phyloP scores from a whole-genome alignment of 2,797 vertebrate genomes.

The Lagocephalus sceleratus region DNA sequence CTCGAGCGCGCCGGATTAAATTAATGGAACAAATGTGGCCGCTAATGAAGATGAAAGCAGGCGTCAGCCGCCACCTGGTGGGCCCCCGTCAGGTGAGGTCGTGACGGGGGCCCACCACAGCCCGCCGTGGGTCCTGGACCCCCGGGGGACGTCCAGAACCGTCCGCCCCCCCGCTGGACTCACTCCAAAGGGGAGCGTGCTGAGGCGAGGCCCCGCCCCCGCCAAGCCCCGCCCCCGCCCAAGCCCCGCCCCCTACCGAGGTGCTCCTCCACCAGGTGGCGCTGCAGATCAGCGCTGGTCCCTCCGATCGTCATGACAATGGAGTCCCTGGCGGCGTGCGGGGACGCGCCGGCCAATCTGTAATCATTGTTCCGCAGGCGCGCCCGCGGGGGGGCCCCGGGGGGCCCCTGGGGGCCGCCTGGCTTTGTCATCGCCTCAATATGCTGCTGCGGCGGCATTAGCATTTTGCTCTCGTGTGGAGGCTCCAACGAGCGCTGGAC shows the following conservation, averaged over 20 bases:
- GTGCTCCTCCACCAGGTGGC: too few relatives aligned
- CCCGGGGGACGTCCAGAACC: too few relatives aligned
- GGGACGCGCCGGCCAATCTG: slow-evolving; percentile 58
- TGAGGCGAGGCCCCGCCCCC: too few relatives aligned
- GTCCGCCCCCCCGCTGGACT: too few relatives aligned
- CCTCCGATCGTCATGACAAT: slow-evolving; percentile 75
- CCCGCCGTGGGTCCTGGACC: too few relatives aligned
- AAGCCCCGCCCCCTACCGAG: too few relatives aligned
- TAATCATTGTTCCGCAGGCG: slow-evolving; percentile 71
- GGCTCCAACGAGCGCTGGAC: too few relatives aligned
- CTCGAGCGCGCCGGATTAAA: slow-evolving; percentile 99
- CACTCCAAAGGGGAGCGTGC: too few relatives aligned
- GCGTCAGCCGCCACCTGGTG: slow-evolving; percentile 99
- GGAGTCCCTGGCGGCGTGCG: slow-evolving; percentile 45
- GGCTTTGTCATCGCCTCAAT: slow-evolving; percentile 61
- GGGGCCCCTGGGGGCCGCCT: slow-evolving; percentile 18
- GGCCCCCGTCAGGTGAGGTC: too few relatives aligned
- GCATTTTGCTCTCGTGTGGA: slow-evolving; percentile 42
- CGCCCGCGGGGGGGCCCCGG: slow-evolving; percentile 55
- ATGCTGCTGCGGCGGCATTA: slow-evolving; percentile 52
- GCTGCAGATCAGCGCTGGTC: slow-evolving; percentile 94
- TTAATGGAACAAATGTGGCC: slow-evolving; percentile 99
- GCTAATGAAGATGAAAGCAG: slow-evolving; percentile 99
- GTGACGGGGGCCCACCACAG: too few relatives aligned
- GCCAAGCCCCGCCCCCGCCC: too few relatives aligned